Evolutionary conservation across 2,113 vertebrate genomes (phyloP).

Genomic region (Tringa solitaria): DNA sequence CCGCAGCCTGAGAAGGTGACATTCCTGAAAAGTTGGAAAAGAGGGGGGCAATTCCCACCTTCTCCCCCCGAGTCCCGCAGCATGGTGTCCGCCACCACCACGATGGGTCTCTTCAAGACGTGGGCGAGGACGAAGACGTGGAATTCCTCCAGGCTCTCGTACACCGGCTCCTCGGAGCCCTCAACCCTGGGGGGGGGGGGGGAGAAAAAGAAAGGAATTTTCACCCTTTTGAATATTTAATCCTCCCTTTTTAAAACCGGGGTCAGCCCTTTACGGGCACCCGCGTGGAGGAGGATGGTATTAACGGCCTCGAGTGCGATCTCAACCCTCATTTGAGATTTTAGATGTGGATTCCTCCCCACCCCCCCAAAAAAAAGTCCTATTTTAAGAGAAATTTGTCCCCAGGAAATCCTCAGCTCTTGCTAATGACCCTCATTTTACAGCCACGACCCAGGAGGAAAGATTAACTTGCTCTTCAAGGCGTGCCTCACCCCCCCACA

Average conservation of each 20-base stretch:
- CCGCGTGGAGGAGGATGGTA: fast-evolving
- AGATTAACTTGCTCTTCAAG: fast-evolving
- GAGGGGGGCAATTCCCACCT: slow-evolving; percentile 65
- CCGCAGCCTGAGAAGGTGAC: fast-evolving
- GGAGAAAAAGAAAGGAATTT: fast-evolving
- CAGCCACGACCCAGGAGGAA: neutral
- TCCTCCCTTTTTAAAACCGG: fast-evolving
- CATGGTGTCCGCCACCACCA: slow-evolving; percentile 98
- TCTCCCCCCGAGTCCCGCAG: slow-evolving; percentile 95
- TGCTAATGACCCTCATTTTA: neutral
- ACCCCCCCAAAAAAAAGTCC: too few relatives aligned
- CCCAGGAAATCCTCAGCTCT: neutral
- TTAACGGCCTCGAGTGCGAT: fast-evolving
- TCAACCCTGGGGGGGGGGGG: slow-evolving; percentile 75
- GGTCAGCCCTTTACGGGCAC: neutral
- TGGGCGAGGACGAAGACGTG: slow-evolving; percentile 96
- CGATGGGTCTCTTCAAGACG: slow-evolving; percentile 89
- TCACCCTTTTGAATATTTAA: fast-evolving
- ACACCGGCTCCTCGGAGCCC: slow-evolving; percentile 91
- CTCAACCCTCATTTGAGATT: neutral
- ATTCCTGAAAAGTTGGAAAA: neutral
- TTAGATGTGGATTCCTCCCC: neutral
- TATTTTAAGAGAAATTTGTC: neutral
- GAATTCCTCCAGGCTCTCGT: slow-evolving; percentile 96
- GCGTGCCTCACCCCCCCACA: fast-evolving